These are phyloP conservation scores for Temnothorax curvispinosus DNA, from an alignment of 1,140 invertebrate species.

Conservation along the genomic window DNA sequence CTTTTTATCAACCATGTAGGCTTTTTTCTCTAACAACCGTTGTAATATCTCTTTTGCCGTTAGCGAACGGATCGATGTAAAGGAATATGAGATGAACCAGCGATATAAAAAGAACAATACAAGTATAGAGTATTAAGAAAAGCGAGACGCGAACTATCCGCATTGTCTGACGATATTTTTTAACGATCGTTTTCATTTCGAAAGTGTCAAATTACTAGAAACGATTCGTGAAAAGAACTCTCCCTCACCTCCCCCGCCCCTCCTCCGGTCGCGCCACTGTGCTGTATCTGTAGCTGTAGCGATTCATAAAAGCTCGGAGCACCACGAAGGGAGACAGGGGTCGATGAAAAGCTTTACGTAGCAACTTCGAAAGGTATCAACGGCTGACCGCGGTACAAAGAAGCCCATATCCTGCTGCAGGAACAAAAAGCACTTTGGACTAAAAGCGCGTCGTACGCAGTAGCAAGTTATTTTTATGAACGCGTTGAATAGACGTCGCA, in stretches of 20 bases:
- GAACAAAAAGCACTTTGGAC: constrained; percentile 70
- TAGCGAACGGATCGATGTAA: not conserved
- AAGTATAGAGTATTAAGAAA: constrained; percentile 17
- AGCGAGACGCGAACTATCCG: not conserved
- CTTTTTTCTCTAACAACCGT: not conserved
- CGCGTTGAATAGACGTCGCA: constrained; percentile 21
- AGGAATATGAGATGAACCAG: constrained; percentile 2
- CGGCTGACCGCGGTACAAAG: constrained; percentile 67
- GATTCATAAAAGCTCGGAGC: constrained; percentile 45
- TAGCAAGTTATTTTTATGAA: constrained; percentile 71
- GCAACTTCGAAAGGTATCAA: constrained; percentile 64
- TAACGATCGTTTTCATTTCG: constrained; percentile 28
- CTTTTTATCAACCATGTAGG: not conserved
- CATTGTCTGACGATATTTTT: constrained; percentile 29
- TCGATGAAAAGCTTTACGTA: constrained; percentile 65
- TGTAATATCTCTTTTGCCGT: not conserved
- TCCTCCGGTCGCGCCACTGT: not conserved
- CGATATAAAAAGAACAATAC: constrained; percentile 21
- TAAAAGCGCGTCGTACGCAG: constrained; percentile 68
- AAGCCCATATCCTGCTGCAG: constrained; percentile 65
- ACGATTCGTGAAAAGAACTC: constrained; percentile 15
- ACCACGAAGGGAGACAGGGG: not conserved
- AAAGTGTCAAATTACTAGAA: constrained; percentile 48
- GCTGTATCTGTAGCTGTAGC: not conserved
- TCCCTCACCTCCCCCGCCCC: not conserved